Conservation (phyloP, 2,797 vertebrate species). For the Scolopax bukidnonensis region DNA sequence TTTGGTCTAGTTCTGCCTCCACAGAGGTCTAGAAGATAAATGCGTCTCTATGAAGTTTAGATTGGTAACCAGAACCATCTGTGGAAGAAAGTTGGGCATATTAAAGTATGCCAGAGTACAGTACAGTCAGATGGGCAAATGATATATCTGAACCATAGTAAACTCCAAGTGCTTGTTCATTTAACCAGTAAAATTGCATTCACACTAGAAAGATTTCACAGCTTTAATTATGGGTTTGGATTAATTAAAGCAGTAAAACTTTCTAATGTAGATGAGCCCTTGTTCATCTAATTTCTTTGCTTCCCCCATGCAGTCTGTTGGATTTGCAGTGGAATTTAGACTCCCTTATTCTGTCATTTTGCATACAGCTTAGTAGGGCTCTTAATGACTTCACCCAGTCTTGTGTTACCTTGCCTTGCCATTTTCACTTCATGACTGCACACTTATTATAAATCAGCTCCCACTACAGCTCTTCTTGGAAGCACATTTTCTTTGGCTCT, state of each 20-base stretch:
- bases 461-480: not conserved
- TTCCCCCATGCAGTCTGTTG: not conserved
- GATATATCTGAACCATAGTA: not conserved
- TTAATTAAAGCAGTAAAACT: conserved; percentile 62
- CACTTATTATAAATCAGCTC: not conserved
- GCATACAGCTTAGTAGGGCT: not conserved
- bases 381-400: not conserved
- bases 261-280: not conserved
- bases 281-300: conserved; percentile 18
- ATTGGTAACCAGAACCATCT: not conserved
- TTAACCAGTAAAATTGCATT: conserved; percentile 22
- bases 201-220: conserved; percentile 31
- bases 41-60: not conserved
- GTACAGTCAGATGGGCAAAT: not conserved
- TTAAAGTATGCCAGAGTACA: not conserved
- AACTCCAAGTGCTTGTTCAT: conserved; percentile 15
- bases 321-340: not conserved
- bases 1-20: not conserved
- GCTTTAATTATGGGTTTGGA: conserved; percentile 37
- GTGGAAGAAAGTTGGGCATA: not conserved
- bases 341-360: not conserved
- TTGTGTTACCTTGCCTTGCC: not conserved
- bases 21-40: not conserved
- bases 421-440: not conserved
- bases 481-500: not conserved